Evolutionary conservation across 2,113 vertebrate genomes (phyloP), one percentile per base, ranked within the genome.

Genomic region (Rhineura floridana): DNA sequence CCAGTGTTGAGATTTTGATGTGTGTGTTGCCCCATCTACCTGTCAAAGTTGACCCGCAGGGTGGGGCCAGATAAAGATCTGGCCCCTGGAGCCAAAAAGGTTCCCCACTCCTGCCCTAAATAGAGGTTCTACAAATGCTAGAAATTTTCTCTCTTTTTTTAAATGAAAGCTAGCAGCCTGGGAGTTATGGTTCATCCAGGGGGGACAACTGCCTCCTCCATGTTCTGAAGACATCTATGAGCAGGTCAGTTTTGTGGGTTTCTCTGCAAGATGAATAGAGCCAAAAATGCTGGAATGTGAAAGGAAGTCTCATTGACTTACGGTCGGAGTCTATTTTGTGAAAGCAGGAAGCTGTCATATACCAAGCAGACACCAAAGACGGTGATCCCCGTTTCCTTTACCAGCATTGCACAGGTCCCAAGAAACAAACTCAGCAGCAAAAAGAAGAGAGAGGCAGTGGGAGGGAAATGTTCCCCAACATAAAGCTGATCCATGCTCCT

Each of bases 351-450:
- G 85, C 98, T 97, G 65, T 99, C 99, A 46, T 99, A 99, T 36
- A 98, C 94, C 87, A 99, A 89, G 86, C 98, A 99, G 83, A 99
- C 99, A 1, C 98, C 99, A 25, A 99, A 99, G 90, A 99, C 98
- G 0, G 99, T 99, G 95, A 99, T 90, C 76, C 99, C 99, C 0
- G 99, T 99, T 94, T 99, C 99, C 88, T 99, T 99, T 83, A 99
- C 98, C 96, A 99, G 96, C 99, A 99, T 99, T 86, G 98, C 98
- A 69, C 98, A 98, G 2, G 98, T 98, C 52, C 99, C 99, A 96
- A 99, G 96, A 44, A 98, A 90, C 92, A 99, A 94, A 90, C 98
- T 98, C 92, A 98, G 92, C 73, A 97, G 78, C 96, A 99, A 93
- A 85, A 96, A 98, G 88, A 96, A 92, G 1, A 93, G 95, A 1